Evolutionary conservation across 2,888 invertebrate genomes (phyloP).

Genomic region (Zootermopsis nevadensis): DNA sequence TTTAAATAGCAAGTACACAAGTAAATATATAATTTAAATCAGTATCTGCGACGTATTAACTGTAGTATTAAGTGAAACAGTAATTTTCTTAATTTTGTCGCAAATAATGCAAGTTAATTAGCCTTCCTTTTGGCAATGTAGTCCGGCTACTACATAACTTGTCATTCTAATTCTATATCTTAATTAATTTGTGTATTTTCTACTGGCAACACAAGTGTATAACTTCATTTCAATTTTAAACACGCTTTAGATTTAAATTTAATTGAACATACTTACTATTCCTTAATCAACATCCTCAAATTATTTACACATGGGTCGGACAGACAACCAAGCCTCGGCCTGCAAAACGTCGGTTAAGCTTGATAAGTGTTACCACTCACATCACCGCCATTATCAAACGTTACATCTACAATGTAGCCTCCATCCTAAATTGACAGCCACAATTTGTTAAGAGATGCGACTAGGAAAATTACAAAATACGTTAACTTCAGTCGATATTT

Average conservation of each 20-base stretch:
- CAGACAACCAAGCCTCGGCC: constrained; percentile 45
- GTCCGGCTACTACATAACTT: neutral
- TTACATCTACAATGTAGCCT: neutral
- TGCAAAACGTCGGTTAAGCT: constrained; percentile 33
- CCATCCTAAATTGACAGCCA: neutral
- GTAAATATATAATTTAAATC: neutral
- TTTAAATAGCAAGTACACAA: neutral
- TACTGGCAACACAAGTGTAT: neutral
- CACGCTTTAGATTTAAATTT: neutral
- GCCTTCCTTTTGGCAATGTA: neutral
- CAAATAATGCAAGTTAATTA: constrained; percentile 39
- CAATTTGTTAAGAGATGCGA: no score
- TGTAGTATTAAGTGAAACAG: constrained; percentile 2
- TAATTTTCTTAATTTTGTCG: neutral
- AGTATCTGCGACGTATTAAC: neutral
- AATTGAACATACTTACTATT: constrained; percentile 70
- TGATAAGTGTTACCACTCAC: neutral
- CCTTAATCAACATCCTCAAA: constrained; percentile 75
- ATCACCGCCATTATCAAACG: neutral
- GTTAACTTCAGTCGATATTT: no score
- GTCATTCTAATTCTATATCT: neutral
- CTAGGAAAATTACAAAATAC: no score
- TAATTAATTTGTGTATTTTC: neutral
- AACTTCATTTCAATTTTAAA: neutral
- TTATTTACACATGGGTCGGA: constrained; percentile 58